A percentile compares a stretch with the other conserved stretches of the same genome.
Evolutionary conservation across 2,797 vertebrate species (phyloP).

Genomic region (Coracias cyanogaster): DNA sequence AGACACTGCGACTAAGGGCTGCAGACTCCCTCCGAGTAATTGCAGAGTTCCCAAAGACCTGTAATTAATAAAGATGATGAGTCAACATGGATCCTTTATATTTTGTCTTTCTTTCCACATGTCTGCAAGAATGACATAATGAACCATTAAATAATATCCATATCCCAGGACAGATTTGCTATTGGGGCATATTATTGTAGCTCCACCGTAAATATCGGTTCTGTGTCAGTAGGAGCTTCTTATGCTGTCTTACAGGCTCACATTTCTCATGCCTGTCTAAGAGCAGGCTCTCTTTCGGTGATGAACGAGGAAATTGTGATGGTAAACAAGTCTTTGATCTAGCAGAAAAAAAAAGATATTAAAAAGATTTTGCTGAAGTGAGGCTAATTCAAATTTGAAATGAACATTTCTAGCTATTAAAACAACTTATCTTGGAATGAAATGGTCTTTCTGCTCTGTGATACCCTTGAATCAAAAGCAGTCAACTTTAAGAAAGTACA

Average conservation of each 20-base stretch:
- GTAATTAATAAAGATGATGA: neutral
- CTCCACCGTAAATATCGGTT: neutral
- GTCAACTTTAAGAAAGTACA: neutral
- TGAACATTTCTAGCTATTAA: neutral
- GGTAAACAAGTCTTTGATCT: constrained; percentile 50
- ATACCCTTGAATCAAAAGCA: constrained; percentile 7
- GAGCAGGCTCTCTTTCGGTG: constrained; percentile 7
- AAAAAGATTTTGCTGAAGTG: constrained; percentile 41
- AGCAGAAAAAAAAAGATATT: neutral
- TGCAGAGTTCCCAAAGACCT: neutral
- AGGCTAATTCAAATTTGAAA: constrained; percentile 43
- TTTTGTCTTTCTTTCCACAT: neutral
- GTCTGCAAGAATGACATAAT: neutral
- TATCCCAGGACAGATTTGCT: neutral
- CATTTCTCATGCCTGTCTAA: neutral
- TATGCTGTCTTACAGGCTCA: neutral
- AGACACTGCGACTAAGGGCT: neutral
- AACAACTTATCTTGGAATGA: neutral
- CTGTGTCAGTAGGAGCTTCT: constrained; percentile 12
- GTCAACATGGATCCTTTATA: neutral
- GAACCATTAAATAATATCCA: neutral
- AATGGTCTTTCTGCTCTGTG: constrained; percentile 17
- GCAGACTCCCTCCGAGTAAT: neutral
- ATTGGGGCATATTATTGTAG: neutral
- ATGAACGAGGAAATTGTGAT: neutral